phyloP scores from a whole-genome alignment of 2,113 vertebrate genomes.

The Colistium nudipinnis region DNA sequence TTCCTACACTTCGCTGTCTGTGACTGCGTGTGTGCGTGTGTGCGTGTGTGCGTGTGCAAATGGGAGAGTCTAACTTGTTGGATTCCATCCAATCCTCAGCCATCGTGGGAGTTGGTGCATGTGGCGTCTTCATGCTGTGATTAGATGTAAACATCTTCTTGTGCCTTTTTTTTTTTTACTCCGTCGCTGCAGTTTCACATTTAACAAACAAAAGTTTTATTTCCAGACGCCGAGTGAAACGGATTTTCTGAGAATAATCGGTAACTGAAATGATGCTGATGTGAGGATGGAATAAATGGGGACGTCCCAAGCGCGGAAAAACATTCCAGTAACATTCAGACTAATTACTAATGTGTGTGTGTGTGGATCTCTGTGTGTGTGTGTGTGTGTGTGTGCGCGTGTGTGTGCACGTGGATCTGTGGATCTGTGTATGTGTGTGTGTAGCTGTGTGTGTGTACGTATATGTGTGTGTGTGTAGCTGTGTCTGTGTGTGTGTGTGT shows the following conservation, averaged over 20 bases:
- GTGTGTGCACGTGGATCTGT: background rate
- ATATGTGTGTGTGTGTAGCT: too few species aligned
- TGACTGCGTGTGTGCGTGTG: background rate
- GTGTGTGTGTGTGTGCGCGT: background rate
- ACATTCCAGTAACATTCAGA: background rate
- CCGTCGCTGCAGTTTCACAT: background rate
- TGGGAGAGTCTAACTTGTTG: conserved; percentile 4
- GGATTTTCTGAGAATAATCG: background rate
- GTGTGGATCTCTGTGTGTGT: too few species aligned
- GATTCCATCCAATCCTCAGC: conserved; percentile 12
- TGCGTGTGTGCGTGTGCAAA: conserved; percentile 10
- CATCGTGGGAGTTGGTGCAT: conserved; percentile 13
- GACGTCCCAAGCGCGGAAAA: background rate
- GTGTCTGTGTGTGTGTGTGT: too few species aligned
- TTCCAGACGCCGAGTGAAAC: background rate
- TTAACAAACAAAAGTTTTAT: background rate
- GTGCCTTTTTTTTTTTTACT: background rate
- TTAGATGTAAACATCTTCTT: background rate
- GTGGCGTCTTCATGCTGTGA: conserved; percentile 12
- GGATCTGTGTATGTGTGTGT: too few species aligned
- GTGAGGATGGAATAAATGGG: background rate
- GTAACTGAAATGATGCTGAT: background rate
- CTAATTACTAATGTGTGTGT: conserved; percentile 1
- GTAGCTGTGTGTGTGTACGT: too few species aligned
- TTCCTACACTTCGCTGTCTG: conserved; percentile 12